A percentile compares a stretch with the other conserved stretches of the same genome.
Conservation (phyloP, 2,113 vertebrate species). For the Alaudala cheleensis region DNA sequence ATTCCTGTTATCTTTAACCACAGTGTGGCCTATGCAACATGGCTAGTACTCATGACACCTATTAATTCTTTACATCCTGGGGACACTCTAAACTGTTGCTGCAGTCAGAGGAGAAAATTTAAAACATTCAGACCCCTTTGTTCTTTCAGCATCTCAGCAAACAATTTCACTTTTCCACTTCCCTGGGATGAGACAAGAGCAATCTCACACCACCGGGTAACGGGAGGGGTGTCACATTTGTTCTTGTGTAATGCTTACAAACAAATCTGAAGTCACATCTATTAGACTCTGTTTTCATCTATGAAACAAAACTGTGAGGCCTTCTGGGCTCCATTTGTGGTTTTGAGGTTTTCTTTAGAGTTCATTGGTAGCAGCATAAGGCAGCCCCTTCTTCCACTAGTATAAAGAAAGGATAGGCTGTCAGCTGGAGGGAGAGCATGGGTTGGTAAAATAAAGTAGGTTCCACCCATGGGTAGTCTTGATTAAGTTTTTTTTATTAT, state of each 20-base stretch:
- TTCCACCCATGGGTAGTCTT: neutral
- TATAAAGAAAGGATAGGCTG: neutral
- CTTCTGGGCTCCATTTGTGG: neutral
- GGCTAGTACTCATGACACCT: neutral
- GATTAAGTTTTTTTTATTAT: neutral
- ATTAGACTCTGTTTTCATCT: neutral
- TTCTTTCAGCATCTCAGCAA: neutral
- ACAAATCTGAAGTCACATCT: neutral
- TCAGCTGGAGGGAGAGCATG: neutral
- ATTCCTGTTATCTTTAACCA: neutral
- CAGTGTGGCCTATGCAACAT: too few relatives aligned
- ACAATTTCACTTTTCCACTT: neutral
- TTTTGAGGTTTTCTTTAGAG: neutral
- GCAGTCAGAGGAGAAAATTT: neutral
- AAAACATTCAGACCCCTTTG: neutral
- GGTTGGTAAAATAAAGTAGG: neutral
- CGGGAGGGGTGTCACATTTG: rapidly evolving
- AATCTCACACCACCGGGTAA: rapidly evolving
- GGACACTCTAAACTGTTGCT: neutral
- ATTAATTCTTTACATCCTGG: neutral
- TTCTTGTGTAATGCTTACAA: neutral
- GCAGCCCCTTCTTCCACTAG: neutral
- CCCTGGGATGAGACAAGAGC: neutral
- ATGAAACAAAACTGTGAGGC: neutral
- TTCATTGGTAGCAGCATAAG: neutral